phyloP scores from a whole-genome alignment of 2,888 invertebrate species.

The Lottia gigantea region DNA sequence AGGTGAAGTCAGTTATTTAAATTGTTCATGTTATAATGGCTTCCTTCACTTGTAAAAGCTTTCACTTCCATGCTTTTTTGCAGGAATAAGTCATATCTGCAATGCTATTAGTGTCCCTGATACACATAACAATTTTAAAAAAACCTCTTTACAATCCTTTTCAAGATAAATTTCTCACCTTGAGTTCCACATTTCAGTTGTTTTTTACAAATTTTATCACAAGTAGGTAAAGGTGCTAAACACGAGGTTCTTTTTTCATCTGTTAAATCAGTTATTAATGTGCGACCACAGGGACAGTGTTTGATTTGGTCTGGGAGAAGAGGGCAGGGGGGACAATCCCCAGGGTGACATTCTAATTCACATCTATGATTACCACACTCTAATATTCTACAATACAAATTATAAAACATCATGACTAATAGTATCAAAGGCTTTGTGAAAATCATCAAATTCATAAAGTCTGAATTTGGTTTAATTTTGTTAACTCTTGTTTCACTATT shows the following conservation, averaged over 20 bases:
- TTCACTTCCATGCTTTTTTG: too few relatives aligned
- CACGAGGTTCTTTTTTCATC: constrained; percentile 48
- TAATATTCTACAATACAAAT: constrained; percentile 44
- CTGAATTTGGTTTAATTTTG: too few relatives aligned
- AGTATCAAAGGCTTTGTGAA: not conserved
- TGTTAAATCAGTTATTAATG: constrained; percentile 66
- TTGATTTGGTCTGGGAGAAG: constrained; percentile 75
- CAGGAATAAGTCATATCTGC: too few relatives aligned
- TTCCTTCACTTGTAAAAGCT: not conserved
- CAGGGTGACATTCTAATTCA: constrained; percentile 77
- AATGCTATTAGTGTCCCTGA: too few relatives aligned
- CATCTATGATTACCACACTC: constrained; percentile 76
- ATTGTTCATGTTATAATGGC: too few relatives aligned
- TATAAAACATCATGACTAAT: not conserved
- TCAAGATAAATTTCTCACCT: constrained; percentile 40
- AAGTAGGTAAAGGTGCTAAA: constrained; percentile 69
- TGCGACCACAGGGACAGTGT: constrained; percentile 83
- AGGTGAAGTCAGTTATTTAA: too few relatives aligned
- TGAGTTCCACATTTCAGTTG: constrained; percentile 77
- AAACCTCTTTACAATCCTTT: too few relatives aligned
- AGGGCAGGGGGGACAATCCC: constrained; percentile 76
- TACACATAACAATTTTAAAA: too few relatives aligned
- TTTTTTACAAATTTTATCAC: constrained; percentile 81
- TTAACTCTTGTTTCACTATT: too few relatives aligned
- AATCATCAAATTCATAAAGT: not conserved